A percentile compares a stretch with the other conserved stretches of the same genome.
Conservation (phyloP, 2,113 vertebrate species). For the Takifugu bimaculatus region DNA sequence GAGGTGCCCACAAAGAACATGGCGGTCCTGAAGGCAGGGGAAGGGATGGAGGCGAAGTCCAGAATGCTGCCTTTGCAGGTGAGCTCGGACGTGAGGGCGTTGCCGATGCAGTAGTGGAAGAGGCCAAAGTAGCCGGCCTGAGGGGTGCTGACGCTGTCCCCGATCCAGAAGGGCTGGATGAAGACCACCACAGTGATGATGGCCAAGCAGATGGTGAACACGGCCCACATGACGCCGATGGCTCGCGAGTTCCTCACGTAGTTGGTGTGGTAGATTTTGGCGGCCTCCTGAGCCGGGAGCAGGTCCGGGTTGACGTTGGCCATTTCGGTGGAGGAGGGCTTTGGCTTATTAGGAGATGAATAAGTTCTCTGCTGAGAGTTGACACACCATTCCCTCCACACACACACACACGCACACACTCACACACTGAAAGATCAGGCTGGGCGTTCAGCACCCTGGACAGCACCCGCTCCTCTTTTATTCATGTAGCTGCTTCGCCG, state of each 20-base stretch:
- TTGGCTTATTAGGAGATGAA: not conserved
- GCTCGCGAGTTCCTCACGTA: conserved; percentile 93
- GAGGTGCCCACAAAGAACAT: conserved; percentile 91
- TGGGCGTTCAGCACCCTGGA: conserved; percentile 55
- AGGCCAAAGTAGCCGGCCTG: conserved; percentile 96
- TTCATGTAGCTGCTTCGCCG: conserved; percentile 16
- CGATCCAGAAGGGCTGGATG: conserved; percentile 97
- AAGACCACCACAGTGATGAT: conserved; percentile 92
- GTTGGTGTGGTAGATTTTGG: conserved; percentile 96
- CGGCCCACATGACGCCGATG: conserved; percentile 92
- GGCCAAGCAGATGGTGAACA: conserved; percentile 92
- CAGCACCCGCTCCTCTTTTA: conserved; percentile 29
- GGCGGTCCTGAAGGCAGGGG: conserved; percentile 90
- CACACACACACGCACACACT: not conserved
- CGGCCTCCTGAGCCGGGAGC: conserved; percentile 91
- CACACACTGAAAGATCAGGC: not conserved
- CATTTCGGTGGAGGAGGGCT: too few relatives aligned
- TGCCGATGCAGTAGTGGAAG: conserved; percentile 94
- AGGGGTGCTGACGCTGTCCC: conserved; percentile 92
- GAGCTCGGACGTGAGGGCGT: conserved; percentile 90
- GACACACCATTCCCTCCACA: not conserved
- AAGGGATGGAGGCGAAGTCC: conserved; percentile 90
- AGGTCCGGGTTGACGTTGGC: conserved; percentile 75
- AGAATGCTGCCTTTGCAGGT: conserved; percentile 88
- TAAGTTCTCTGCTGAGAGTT: not conserved